Base-by-base conservation (phyloP, 2,888 invertebrate species). In the Aquatica leii region DNA sequence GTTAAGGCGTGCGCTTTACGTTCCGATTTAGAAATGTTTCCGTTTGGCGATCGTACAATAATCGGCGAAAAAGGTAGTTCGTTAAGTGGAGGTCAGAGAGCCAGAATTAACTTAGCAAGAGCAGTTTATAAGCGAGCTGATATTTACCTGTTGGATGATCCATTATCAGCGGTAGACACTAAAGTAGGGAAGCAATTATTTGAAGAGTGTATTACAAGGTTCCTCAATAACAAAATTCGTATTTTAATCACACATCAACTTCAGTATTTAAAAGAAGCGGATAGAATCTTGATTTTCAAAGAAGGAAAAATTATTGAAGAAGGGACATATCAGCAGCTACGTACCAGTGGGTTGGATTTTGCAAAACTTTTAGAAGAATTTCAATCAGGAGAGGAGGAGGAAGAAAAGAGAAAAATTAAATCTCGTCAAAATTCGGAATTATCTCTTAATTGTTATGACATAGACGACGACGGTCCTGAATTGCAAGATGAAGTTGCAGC, bases 1-100 rank as follows among this genome's bases (percentile, higher is more conserved):
- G 84, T 92, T 40, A 85, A 84, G 67, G 88, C 84, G 0, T 90
- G 91, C 74, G 88, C 88, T 1, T 77, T 92, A 65, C 78, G 82
- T 61, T 84, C 85, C 68, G 95, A 95, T 79, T 88, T 95, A 71
- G 85, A 87, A 63, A 86, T 90, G 69, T 86, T 95, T 70, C 89
- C 91, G 0, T 85, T 88, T 70, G 92, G 92, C 3, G 95, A 95
- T 77, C 82, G 86, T 71, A 93, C 92, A 0, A 77, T 91, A 58
- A 91, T 95, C 0, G 94, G 94, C 1, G 94, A 95, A 74, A 86
- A 90, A 53, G 95, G 95, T 9, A 87, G 90, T 1, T 87, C 90
- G 1, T 80, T 95, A 11, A 93, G 93, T 43, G 94, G 94, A 3
- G 94, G 94, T n/a, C 94, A 95, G 81, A 88, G 88, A 77, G 93